A percentile compares a stretch with the other conserved stretches of the same genome.
phyloP scores from a whole-genome alignment of 2,113 vertebrate species.

The Hemiscyllium ocellatum region DNA sequence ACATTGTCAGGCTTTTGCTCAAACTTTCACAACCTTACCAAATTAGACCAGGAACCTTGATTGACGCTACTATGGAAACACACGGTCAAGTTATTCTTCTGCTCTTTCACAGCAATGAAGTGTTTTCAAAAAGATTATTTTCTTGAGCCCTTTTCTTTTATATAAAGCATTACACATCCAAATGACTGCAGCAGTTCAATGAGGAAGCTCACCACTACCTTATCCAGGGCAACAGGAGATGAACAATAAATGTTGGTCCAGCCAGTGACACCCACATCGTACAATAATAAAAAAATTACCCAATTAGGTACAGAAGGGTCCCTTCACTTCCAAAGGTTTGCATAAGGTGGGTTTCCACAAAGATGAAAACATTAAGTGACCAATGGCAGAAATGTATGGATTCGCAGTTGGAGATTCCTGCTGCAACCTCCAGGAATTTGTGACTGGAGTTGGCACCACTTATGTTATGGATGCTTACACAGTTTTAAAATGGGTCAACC shows the following conservation, averaged over 20 bases:
- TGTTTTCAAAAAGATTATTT: no score
- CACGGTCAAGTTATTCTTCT: not conserved
- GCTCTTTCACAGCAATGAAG: not conserved
- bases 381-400: not conserved
- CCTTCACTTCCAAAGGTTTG: not conserved
- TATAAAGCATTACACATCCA: no score
- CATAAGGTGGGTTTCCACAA: not conserved
- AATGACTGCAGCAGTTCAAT: no score
- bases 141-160: no score
- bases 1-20: conserved; percentile 46
- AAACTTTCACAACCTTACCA: not conserved
- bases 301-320: not conserved
- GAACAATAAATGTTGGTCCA: no score
- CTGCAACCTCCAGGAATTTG: no score
- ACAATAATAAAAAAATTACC: not conserved
- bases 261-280: no score
- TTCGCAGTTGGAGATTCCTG: no score
- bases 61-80: not conserved
- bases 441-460: not conserved
- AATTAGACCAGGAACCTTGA: not conserved
- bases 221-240: no score
- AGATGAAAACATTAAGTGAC: not conserved
- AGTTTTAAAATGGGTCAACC: not conserved
- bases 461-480: not conserved
- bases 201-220: no score